These are phyloP conservation scores for Psittacus erithacus DNA, from an alignment of 2,113 vertebrate species.

Conservation along the genomic window DNA sequence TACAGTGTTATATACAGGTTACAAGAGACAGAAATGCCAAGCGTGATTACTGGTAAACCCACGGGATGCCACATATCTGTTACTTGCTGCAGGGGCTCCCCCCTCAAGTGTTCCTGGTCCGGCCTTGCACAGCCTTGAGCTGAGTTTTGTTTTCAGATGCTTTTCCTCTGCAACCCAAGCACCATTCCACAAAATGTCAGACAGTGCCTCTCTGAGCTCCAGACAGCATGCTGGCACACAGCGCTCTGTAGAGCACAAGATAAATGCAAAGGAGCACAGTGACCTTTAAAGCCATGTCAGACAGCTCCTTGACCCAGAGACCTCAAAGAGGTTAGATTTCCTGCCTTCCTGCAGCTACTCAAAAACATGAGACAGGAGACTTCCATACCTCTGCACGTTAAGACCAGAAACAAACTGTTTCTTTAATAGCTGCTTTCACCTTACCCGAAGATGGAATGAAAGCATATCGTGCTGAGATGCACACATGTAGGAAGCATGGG, in stretches of 20 bases:
- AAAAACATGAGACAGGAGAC: not conserved
- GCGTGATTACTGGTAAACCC: not conserved
- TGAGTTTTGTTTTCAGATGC: constrained; percentile 32
- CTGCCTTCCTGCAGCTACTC: not conserved
- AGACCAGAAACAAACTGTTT: not conserved
- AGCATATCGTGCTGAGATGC: not conserved
- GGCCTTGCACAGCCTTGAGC: not conserved
- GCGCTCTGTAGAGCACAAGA: not conserved
- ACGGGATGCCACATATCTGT: not conserved
- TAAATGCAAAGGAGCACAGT: constrained; percentile 51
- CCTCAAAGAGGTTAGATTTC: constrained; percentile 19
- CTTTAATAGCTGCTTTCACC: constrained; percentile 66
- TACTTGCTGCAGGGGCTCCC: constrained; percentile 46
- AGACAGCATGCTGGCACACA: not conserved
- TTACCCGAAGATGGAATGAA: constrained; percentile 12
- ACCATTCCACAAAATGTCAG: constrained; percentile 59
- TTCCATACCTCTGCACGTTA: not conserved
- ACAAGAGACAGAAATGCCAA: not conserved
- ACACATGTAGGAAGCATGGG: not conserved
- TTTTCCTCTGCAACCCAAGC: constrained; percentile 16
- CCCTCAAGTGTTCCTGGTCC: not conserved
- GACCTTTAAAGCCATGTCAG: constrained; percentile 75
- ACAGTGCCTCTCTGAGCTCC: constrained; percentile 43
- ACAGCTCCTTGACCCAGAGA: constrained; percentile 69
- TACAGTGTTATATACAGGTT: not conserved